phyloP scores from a whole-genome alignment of 2,113 vertebrate genomes.

The Nerophis ophidion region DNA sequence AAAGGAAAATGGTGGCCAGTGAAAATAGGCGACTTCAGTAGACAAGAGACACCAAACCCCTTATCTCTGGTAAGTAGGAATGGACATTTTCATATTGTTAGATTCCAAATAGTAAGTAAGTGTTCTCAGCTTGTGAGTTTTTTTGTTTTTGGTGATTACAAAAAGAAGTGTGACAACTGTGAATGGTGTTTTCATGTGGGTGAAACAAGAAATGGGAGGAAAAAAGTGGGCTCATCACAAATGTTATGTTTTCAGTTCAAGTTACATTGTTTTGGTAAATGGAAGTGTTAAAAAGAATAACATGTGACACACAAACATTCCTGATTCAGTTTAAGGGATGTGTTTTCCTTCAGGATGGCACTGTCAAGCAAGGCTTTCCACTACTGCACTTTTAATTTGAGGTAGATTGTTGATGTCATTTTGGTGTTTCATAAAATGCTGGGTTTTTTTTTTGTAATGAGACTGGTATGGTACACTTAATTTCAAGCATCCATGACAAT shows the following conservation, averaged over 20 bases:
- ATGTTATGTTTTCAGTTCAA: background rate
- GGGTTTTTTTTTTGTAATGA: no score
- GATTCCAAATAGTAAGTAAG: conserved; percentile 20
- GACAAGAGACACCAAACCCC: conserved; percentile 25
- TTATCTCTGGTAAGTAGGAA: conserved; percentile 45
- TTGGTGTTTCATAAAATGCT: no score
- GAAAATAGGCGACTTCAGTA: conserved; percentile 29
- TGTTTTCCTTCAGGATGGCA: conserved; percentile 40
- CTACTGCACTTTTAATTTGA: no score
- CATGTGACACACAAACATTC: background rate
- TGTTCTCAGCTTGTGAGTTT: background rate
- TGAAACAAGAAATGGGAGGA: conserved; percentile 48
- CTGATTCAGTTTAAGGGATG: background rate
- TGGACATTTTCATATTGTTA: no score
- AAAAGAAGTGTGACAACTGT: conserved; percentile 10
- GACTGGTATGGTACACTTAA: no score
- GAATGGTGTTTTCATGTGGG: conserved; percentile 1
- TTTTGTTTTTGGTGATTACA: conserved; percentile 9
- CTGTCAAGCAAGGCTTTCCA: conserved; percentile 3
- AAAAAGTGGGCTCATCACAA: conserved; percentile 8
- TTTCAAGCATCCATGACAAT: no score
- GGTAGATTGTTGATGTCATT: no score
- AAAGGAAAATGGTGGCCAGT: conserved; percentile 53
- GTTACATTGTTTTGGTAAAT: background rate
- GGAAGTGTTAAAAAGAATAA: background rate